A percentile compares a stretch with the other conserved stretches of the same genome.
Evolutionary conservation across 2,797 vertebrate species (phyloP).

Genomic region (Pseudopleuronectes americanus): DNA sequence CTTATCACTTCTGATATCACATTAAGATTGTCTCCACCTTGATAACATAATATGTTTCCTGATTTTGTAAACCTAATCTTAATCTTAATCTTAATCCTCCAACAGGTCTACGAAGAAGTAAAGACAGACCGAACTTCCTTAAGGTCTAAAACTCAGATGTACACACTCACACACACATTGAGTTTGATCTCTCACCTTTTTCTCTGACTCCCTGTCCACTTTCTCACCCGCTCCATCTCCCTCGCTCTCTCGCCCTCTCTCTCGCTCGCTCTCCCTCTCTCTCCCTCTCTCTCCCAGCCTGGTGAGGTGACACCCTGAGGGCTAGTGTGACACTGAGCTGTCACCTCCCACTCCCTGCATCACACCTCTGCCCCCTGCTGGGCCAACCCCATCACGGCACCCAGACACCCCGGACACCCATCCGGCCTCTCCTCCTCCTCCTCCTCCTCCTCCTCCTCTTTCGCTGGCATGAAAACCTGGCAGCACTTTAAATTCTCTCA

Average conservation of each 20-base stretch:
- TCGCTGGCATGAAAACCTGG: slow-evolving; percentile 37
- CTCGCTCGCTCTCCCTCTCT: slow-evolving; percentile 12
- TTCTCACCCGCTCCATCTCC: slow-evolving; percentile 22
- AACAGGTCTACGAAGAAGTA: too few species aligned
- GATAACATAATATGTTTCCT: too few species aligned
- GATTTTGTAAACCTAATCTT: not conserved
- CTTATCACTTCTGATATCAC: not conserved
- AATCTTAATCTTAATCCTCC: not conserved
- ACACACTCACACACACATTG: slow-evolving; percentile 19
- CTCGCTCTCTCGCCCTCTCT: slow-evolving; percentile 17
- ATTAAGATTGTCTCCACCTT: too few species aligned
- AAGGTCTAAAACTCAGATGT: not conserved
- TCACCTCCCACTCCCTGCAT: slow-evolving; percentile 80
- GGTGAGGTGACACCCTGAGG: slow-evolving; percentile 74
- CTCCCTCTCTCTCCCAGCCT: slow-evolving; percentile 40
- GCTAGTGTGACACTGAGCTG: slow-evolving; percentile 74
- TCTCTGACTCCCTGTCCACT: slow-evolving; percentile 56
- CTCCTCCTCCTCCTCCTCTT: not conserved
- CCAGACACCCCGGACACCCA: slow-evolving; percentile 59
- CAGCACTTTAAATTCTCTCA: slow-evolving; percentile 19
- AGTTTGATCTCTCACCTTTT: slow-evolving; percentile 59
- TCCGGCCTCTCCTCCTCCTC: slow-evolving; percentile 52
- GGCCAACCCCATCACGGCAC: slow-evolving; percentile 67
- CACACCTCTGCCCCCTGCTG: slow-evolving; percentile 83
- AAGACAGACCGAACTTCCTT: not conserved